Evolutionary conservation across 2,113 vertebrate genomes (phyloP).

Genomic region (Ploceus nigricollis): DNA sequence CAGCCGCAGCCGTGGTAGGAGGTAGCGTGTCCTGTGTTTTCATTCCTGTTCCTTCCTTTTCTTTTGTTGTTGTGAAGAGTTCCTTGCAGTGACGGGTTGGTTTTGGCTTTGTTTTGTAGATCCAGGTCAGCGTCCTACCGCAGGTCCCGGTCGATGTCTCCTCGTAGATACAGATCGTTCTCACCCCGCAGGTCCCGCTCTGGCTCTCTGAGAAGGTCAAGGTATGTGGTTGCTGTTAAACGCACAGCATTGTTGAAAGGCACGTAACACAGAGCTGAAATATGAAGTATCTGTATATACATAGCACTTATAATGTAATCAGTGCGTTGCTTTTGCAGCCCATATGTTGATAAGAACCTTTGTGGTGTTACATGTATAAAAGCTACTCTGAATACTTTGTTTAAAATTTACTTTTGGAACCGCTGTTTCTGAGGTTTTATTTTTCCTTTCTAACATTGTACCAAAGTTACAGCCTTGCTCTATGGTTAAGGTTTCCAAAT

Average conservation of each 20-base stretch:
- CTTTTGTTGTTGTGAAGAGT: not conserved
- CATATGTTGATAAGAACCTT: rapidly evolving
- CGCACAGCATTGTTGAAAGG: rapidly evolving
- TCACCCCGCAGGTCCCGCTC: conserved; percentile 81
- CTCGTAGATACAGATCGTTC: conserved; percentile 79
- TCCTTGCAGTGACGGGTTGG: rapidly evolving
- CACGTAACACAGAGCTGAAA: rapidly evolving
- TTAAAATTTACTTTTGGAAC: not conserved
- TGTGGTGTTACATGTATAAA: rapidly evolving
- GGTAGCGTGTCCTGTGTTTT: not conserved
- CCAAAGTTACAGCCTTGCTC: rapidly evolving
- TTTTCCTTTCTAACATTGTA: not conserved
- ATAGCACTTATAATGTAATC: rapidly evolving
- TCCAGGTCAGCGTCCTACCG: conserved; percentile 78
- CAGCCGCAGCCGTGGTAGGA: conserved; percentile 83
- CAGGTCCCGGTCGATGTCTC: conserved; percentile 81
- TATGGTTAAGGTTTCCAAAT: not conserved
- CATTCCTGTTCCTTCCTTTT: rapidly evolving
- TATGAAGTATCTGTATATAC: rapidly evolving
- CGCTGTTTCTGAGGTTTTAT: not conserved
- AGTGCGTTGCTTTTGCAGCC: rapidly evolving
- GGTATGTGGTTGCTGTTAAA: conserved; percentile 45
- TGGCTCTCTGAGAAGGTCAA: conserved; percentile 79
- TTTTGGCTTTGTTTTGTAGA: not conserved
- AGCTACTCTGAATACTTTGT: rapidly evolving